Evolutionary conservation across 1,140 invertebrate species (phyloP), one percentile per base, ranked within the genome.

Genomic region (Homalodisca vitripennis): DNA sequence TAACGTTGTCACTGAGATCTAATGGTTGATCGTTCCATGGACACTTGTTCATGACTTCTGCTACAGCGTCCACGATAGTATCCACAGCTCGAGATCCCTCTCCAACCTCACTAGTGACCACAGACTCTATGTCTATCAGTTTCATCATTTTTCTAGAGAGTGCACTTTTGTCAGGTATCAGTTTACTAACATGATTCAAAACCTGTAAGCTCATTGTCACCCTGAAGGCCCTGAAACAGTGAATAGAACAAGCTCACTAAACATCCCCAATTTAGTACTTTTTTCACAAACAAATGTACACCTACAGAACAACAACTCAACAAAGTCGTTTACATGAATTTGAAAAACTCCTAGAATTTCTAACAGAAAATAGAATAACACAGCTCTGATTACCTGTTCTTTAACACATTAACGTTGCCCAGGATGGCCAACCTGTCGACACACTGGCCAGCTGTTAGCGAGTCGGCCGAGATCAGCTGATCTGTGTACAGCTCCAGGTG

Each of bases 401-500:
- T 51, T n/a, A 20, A 51, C 6, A 12, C 6, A 20, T 51, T 51
- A 22, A 51, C 22, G n/a, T 51, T 51, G 48, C 22, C 48, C 6
- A 51, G n/a, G 6, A n/a, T 3, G 22, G 48, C 22, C 48, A 51
- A 22, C 48, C 48, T 51, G 48, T n/a, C n/a, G n/a, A n/a, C 22
- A 22, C 3, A 51, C 48, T 51, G 48, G 3, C n/a, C 48, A 51
- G 48, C 3, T n/a, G n/a, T n/a, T n/a, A n/a, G n/a, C n/a, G 6
- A 41, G 34, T 17, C 17, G 34, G 6, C 34, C 34, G 34, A 6
- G 17, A 41, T 6, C 6, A 41, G 34, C 6, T 41, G 34, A 10
- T 60, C 55, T 27, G 55, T 60, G 24, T 60, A 60, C 24, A 60
- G 55, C 55, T 60, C 55, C 55, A 60, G 14, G n/a, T 60, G 26